phyloP scores from a whole-genome alignment of 92 coral and sea anemone species.

The Palythoa grandis region DNA sequence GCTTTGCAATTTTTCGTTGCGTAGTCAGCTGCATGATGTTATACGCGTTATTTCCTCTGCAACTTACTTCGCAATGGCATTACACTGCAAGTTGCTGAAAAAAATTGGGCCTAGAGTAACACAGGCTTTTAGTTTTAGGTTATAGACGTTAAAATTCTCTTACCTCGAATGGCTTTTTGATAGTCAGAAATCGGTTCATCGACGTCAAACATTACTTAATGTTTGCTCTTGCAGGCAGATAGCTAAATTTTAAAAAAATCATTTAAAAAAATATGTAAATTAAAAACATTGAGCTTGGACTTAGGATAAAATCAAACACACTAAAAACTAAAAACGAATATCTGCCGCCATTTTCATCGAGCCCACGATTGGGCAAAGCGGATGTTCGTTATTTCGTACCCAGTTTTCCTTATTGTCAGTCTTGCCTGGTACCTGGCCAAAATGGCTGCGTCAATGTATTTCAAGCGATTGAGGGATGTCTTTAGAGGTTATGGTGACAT shows the following conservation, averaged over 20 bases:
- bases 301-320: conserved; percentile 3
- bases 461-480: conserved; percentile 49
- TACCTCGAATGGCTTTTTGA: conserved; percentile 78
- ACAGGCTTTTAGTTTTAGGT: too few species aligned
- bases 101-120: too few species aligned
- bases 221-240: too few species aligned
- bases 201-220: conserved; percentile 65
- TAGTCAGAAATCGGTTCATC: conserved; percentile 81
- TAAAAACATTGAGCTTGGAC: neutral
- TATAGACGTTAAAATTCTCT: neutral
- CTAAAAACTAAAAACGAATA: conserved; percentile 29
- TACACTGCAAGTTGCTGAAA: too few species aligned
- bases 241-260: neutral
- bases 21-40: too few species aligned
- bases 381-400: neutral
- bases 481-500: conserved; percentile 71
- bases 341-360: conserved; percentile 64
- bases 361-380: conserved; percentile 24
- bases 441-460: conserved; percentile 65
- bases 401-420: neutral
- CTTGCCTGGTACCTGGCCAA: conserved; percentile 9
- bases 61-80: too few species aligned
- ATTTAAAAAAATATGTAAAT: neutral
- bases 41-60: too few species aligned
- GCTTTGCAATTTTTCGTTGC: too few species aligned